Evolutionary conservation across 1,140 invertebrate genomes (phyloP), one percentile per base, ranked within the genome.

Genomic region (Apis cerana): DNA sequence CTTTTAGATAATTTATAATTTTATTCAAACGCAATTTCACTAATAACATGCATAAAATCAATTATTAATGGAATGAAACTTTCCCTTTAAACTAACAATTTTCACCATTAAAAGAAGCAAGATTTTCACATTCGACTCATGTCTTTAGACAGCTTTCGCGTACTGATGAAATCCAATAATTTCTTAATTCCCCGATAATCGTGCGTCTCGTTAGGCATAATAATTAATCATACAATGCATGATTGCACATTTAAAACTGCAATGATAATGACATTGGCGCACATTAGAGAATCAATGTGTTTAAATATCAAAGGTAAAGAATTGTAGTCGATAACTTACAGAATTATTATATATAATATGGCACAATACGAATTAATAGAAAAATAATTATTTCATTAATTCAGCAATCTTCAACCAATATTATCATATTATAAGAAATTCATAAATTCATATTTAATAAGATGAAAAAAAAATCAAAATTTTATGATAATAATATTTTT

Each of bases 261-360:
- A 62, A 75, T 19, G 59, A 50, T 11, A 59, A 15, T 52, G 58
- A 48, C 56, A 64, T 17, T 23, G 43, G 59, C 15, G 7, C 21
- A 33, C 21, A 50, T 9, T 2, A 27, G 17, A 7, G 15, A 23
- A 61, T 50, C 58, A 48, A 52, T n/a, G 17, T 48, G 27, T 62
- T 75, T 23, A 75, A 64, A 75, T 64, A 59, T 62, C 59, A 75
- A 75, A 48, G 43, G 64, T 75, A 59, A 75, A 62, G 59, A 75
- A 64, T 62, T 17, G 19, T 15, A 43, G 50, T 10, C 10, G 48
- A 48, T 43, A 74, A 58, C 33, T 21, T 12, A 27, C 1, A 27
- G 1, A 27, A 27, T 27, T 27, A 27, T 27, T 27, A 27, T 27
- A 27, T 27, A 27, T 1, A 27, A 27, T 27, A 27, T 27, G 1